Evolutionary conservation across 1,140 invertebrate species (phyloP).

Genomic region (Wiebesia pumilae): DNA sequence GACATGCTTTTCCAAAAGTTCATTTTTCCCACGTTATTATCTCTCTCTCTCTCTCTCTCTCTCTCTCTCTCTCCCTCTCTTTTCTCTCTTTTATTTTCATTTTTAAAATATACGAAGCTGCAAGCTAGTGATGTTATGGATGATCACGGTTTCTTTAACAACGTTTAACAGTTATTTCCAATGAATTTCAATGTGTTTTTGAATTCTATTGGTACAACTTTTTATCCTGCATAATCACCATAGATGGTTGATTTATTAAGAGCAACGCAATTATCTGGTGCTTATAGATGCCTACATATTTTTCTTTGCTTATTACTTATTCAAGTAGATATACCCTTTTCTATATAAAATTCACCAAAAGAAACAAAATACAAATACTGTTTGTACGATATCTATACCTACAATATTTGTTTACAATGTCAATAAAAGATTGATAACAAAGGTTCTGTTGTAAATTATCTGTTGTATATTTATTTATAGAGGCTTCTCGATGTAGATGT

Average conservation of each 20-base stretch:
- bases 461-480: too few relatives aligned
- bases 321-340: too few relatives aligned
- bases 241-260: conserved; percentile 23
- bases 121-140: conserved; percentile 2
- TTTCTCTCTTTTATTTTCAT: not conserved
- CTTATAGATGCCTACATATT: not conserved
- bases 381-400: too few relatives aligned
- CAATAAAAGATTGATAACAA: not conserved
- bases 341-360: not conserved
- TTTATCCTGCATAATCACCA: not conserved
- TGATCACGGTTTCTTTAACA: not conserved
- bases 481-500: too few relatives aligned
- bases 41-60: not conserved
- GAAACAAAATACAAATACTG: not conserved
- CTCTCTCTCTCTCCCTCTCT: not conserved
- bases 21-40: not conserved
- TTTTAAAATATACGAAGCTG: not conserved
- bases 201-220: conserved; percentile 4
- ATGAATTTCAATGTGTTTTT: conserved; percentile 13
- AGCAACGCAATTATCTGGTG: not conserved
- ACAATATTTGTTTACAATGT: too few relatives aligned
- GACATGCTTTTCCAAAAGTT: not conserved
- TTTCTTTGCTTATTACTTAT: not conserved
- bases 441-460: too few relatives aligned
- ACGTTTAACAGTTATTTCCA: not conserved